Evolutionary conservation across 2,888 invertebrate genomes (phyloP).

Genomic region (Bruchidius siliquastri): DNA sequence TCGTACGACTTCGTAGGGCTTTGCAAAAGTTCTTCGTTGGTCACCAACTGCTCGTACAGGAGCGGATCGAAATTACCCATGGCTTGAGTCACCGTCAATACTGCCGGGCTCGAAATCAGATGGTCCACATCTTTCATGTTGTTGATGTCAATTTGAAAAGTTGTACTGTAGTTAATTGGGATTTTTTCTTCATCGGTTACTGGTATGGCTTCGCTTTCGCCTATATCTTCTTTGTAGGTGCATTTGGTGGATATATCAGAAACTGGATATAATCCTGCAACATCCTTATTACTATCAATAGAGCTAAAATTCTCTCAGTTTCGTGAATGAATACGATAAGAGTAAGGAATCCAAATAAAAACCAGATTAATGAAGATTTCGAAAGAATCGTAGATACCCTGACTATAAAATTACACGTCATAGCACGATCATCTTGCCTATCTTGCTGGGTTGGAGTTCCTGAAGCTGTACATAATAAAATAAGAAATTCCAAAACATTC

Average conservation of each 20-base stretch:
- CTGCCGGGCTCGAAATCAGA: slow-evolving; percentile 25
- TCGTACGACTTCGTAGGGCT: slow-evolving; percentile 13
- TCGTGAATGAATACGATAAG: too few species aligned
- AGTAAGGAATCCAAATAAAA: not conserved
- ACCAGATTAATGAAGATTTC: not conserved
- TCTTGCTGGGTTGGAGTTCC: too few species aligned
- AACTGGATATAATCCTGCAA: slow-evolving; percentile 21
- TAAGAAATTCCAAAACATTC: too few species aligned
- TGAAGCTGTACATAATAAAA: too few species aligned
- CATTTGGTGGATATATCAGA: slow-evolving; percentile 30
- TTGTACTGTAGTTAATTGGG: slow-evolving; percentile 19
- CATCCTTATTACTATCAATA: slow-evolving; percentile 20
- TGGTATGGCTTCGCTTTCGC: slow-evolving; percentile 24
- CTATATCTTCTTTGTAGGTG: slow-evolving; percentile 27
- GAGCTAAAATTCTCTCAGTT: not conserved
- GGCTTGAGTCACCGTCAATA: slow-evolving; percentile 30
- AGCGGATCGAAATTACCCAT: slow-evolving; percentile 26
- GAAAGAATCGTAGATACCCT: too few species aligned
- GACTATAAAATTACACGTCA: too few species aligned
- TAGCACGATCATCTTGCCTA: too few species aligned
- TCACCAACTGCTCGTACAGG: slow-evolving; percentile 25
- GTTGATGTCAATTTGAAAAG: slow-evolving; percentile 19
- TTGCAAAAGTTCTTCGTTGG: slow-evolving; percentile 9
- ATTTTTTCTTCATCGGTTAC: slow-evolving; percentile 24
- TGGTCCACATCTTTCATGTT: slow-evolving; percentile 22